Conservation (phyloP, 2,888 invertebrate species). For the Danaus chrysippus region DNA sequence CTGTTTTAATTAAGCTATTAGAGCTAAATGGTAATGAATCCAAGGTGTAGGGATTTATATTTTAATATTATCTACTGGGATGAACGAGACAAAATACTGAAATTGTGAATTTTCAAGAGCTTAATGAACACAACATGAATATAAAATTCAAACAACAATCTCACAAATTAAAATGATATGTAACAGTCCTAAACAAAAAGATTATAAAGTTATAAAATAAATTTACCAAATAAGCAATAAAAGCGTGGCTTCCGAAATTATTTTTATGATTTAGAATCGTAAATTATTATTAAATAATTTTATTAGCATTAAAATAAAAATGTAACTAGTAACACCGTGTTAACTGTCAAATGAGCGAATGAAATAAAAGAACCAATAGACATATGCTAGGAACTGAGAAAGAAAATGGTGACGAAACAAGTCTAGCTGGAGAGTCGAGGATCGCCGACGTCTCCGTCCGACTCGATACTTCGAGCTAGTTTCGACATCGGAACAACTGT, state of each 20-base stretch:
- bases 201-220: not conserved
- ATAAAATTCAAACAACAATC: too few species aligned
- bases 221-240: not conserved
- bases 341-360: slow-evolving; percentile 53
- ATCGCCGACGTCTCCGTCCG: slow-evolving; percentile 28
- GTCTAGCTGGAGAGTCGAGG: slow-evolving; percentile 19
- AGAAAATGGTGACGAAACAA: slow-evolving; percentile 41
- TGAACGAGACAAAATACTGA: too few species aligned
- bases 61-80: too few species aligned
- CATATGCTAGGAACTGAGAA: slow-evolving; percentile 55
- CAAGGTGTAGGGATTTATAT: not conserved
- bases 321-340: slow-evolving; percentile 46
- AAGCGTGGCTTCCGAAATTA: not conserved
- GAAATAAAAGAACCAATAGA: slow-evolving; percentile 39
- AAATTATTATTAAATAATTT: not conserved
- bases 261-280: not conserved
- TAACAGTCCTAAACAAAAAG: not conserved
- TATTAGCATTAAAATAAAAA: not conserved
- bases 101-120: too few species aligned
- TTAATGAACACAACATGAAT: too few species aligned
- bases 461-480: slow-evolving; percentile 41
- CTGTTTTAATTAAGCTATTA: slow-evolving; percentile 1
- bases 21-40: not conserved
- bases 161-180: not conserved
- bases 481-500: slow-evolving; percentile 40